These are phyloP conservation scores for Monoplex corrugatus DNA, from an alignment of 2,888 invertebrate genomes.

Conservation along the genomic window DNA sequence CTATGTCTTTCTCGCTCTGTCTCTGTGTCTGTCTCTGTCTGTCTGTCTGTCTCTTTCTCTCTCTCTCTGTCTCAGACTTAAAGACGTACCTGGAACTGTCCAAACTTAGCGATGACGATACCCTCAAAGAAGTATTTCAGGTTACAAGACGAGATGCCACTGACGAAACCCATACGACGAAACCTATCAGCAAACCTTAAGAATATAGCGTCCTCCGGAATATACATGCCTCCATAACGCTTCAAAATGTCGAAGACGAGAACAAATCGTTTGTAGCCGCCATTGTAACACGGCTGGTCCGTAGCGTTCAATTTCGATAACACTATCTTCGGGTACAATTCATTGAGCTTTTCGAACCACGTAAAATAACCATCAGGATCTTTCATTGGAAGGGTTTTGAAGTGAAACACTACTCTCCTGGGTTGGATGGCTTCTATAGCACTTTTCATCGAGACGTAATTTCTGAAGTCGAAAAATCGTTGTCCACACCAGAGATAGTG, in stretches of 20 bases:
- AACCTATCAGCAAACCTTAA: constrained; percentile 42
- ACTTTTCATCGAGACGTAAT: constrained; percentile 53
- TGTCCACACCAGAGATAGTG: constrained; percentile 55
- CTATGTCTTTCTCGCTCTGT: not conserved
- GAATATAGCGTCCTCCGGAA: constrained; percentile 53
- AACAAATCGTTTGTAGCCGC: constrained; percentile 42
- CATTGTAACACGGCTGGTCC: not conserved
- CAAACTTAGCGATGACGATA: constrained; percentile 27
- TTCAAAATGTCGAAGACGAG: constrained; percentile 48
- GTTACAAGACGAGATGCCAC: constrained; percentile 40
- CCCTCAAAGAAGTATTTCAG: constrained; percentile 50
- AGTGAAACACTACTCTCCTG: constrained; percentile 51
- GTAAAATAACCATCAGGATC: constrained; percentile 52
- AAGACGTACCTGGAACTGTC: constrained; percentile 37
- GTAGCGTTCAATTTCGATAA: constrained; percentile 44
- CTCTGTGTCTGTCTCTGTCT: not conserved
- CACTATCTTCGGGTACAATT: constrained; percentile 42
- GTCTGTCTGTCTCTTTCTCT: not conserved
- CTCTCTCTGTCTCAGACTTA: no score
- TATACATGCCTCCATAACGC: constrained; percentile 53
- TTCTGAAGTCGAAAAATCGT: constrained; percentile 52
- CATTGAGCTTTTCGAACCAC: constrained; percentile 49
- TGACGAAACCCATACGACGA: constrained; percentile 39
- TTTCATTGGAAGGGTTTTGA: constrained; percentile 40
- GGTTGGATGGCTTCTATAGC: constrained; percentile 50